These are phyloP conservation scores for Tenrec ecaudatus DNA, from an alignment of 2,113 vertebrate genomes.

Conservation along the genomic window DNA sequence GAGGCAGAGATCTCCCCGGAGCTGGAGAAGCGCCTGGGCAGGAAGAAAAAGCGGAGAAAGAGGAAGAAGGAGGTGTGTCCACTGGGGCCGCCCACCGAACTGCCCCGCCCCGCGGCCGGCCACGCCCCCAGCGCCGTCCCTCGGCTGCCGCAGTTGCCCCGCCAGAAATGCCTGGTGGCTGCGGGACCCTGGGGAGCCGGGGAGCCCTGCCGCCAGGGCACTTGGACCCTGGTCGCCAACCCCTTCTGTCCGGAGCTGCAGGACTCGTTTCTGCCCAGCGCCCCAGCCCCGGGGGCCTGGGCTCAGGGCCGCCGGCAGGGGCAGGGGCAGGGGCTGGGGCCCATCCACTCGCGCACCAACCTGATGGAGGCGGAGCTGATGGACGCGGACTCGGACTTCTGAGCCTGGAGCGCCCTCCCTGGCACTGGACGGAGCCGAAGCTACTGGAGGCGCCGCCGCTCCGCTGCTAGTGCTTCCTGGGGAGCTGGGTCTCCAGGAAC, in stretches of 20 bases:
- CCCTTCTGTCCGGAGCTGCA: conserved; percentile 85
- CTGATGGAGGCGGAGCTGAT: conserved; percentile 95
- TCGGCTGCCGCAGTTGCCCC: conserved; percentile 92
- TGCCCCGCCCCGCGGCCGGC: conserved; percentile 68
- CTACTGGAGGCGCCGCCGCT: neutral
- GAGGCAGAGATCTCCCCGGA: conserved; percentile 94
- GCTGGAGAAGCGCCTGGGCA: conserved; percentile 89
- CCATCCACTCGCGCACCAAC: conserved; percentile 95
- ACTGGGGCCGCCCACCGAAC: conserved; percentile 62
- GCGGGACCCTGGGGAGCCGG: conserved; percentile 48
- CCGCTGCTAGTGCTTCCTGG: no score
- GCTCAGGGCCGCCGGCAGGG: conserved; percentile 85
- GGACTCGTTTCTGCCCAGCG: conserved; percentile 65
- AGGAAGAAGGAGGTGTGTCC: conserved; percentile 90
- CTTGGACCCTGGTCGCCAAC: conserved; percentile 85
- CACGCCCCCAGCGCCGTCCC: conserved; percentile 88
- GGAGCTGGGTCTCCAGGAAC: neutral
- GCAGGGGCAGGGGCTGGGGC: conserved; percentile 80
- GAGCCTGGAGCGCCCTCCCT: neutral
- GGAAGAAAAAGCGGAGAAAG: conserved; percentile 93
- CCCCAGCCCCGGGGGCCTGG: conserved; percentile 71
- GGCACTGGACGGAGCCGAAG: no score
- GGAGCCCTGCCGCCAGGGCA: conserved; percentile 74
- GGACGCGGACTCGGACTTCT: conserved; percentile 96
- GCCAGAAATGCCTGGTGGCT: conserved; percentile 90